Evolutionary conservation across 2,888 invertebrate genomes (phyloP), one percentile per base, ranked within the genome.

Genomic region (Opisthograptis luteolata): DNA sequence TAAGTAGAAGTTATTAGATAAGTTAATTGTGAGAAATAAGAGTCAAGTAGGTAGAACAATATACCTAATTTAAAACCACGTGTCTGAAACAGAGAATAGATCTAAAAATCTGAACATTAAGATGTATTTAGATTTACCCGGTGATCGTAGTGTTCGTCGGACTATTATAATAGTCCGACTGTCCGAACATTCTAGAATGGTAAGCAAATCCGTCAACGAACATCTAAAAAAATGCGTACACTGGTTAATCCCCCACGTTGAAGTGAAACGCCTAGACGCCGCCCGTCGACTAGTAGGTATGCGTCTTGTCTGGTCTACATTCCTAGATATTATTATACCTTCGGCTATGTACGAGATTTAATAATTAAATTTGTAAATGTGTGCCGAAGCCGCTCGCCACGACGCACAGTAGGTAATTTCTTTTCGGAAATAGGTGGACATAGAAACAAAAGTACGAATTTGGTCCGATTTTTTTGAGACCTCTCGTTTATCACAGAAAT

Each of bases 271-370:
- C 22, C 14, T 34, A 37, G 39, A 22, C 17, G 30, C 10, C 30
- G 35, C 12, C 12, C 17, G 30, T 14, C 30, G 35, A 15, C 12
- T 30, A 30, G 22, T 46, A 15, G 8, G 41, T 54, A 41, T 48
- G 32, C n/a, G n/a, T n/a, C n/a, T n/a, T n/a, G 37, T 41, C 32
- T 50, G 24, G 50, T 32, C 42, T 52, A 58, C 55, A 55, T 60
- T 58, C 53, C 51, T 46, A 41, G 48, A 32, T 53, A 48, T 53
- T 35, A 48, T 48, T 55, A 45, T 51, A 60, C 48, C 54, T 60
- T 55, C 50, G 48, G 55, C 43, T 43, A n/a, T n/a, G n/a, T n/a
- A 36, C 43, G 34, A 50, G 22, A 28, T 51, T 57, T 44, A 15
- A n/a, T n/a, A n/a, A n/a, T n/a, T n/a, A n/a, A n/a, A 45, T 57